These are phyloP conservation scores for Cheilosia grossa DNA, from an alignment of 2,888 invertebrate species.

Conservation along the genomic window DNA sequence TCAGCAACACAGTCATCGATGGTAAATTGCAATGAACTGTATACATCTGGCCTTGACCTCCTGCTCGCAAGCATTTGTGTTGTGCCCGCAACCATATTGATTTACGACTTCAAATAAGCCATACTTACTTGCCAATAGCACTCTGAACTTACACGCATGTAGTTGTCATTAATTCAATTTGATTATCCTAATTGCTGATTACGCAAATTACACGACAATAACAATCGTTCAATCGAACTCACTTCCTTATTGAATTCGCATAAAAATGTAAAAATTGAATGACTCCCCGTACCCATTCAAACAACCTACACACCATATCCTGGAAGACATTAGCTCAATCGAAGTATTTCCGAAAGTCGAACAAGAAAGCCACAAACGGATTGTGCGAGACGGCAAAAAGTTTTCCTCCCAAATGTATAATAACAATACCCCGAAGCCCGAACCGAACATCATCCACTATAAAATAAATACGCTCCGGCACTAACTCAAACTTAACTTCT, in stretches of 20 bases:
- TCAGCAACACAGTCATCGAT: too few relatives aligned
- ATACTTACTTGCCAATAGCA: neutral
- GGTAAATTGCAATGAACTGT: too few relatives aligned
- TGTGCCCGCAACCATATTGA: neutral
- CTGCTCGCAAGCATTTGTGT: too few relatives aligned
- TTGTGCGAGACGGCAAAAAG: neutral
- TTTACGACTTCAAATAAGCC: neutral
- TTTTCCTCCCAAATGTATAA: conserved; percentile 19
- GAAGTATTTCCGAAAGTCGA: neutral
- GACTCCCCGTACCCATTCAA: too few relatives aligned
- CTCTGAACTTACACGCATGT: conserved; percentile 11
- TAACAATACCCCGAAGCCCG: conserved; percentile 35
- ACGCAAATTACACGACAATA: conserved; percentile 20
- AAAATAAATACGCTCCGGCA: neutral
- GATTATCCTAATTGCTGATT: conserved; percentile 14
- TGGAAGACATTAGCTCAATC: conserved; percentile 17
- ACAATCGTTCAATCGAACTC: conserved; percentile 12
- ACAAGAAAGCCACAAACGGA: neutral
- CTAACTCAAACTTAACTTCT: conserved; percentile 32
- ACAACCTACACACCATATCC: neutral
- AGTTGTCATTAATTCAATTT: conserved; percentile 26
- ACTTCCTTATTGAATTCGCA: conserved; percentile 26
- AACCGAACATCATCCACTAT: conserved; percentile 1
- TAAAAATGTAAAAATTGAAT: neutral
- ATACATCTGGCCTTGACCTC: too few relatives aligned